phyloP scores from a whole-genome alignment of 2,113 vertebrate species.

The Muntiacus reevesi region DNA sequence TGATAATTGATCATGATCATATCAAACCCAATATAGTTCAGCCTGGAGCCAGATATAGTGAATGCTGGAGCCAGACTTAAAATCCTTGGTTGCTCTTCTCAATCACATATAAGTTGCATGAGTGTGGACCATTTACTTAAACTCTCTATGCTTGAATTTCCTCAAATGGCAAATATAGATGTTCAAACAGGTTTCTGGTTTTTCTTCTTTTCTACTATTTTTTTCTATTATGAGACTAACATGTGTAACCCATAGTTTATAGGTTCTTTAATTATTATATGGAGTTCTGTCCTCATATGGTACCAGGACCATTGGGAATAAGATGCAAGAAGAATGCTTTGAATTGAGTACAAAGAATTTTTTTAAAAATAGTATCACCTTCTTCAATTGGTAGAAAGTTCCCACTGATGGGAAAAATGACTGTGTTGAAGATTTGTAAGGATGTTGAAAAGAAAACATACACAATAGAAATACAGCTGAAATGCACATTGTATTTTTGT shows the following conservation, averaged over 20 bases:
- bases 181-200: not conserved
- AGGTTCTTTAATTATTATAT: not conserved
- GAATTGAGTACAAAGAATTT: not conserved
- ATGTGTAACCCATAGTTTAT: not conserved
- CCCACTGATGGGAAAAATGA: not conserved
- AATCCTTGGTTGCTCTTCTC: not conserved
- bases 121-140: not conserved
- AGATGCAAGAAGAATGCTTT: not conserved
- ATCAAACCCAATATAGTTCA: not conserved
- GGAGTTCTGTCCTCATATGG: not conserved
- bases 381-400: not conserved
- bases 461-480: not conserved
- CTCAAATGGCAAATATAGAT: not conserved
- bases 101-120: not conserved
- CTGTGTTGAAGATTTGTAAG: not conserved
- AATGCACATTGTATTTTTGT: not conserved
- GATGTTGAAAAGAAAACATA: not conserved
- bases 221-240: not conserved
- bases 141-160: not conserved
- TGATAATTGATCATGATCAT: not conserved
- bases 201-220: not conserved
- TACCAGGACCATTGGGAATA: not conserved
- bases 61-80: not conserved
- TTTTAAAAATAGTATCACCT: not conserved
- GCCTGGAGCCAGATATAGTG: not conserved